phyloP scores from a whole-genome alignment of 2,797 vertebrate genomes.

The Lerista edwardsae region DNA sequence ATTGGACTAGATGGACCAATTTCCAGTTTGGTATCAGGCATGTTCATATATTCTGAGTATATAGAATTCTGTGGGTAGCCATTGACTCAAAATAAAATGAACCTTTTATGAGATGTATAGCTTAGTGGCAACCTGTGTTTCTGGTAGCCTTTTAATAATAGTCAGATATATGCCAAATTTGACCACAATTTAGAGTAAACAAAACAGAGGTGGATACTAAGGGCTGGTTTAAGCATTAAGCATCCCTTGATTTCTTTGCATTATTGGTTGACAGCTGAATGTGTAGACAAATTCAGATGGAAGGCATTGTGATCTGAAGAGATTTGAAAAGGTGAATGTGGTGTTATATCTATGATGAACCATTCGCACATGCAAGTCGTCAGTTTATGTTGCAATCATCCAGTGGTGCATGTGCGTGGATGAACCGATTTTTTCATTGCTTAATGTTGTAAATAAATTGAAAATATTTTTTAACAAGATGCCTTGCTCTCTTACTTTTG shows the following conservation, averaged over 20 bases:
- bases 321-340: background rate
- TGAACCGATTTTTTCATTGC: background rate
- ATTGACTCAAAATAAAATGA: background rate
- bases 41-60: background rate
- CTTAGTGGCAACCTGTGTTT: background rate
- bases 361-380: background rate
- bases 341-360: background rate
- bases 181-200: no score
- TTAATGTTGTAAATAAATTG: background rate
- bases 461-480: conserved; percentile 13
- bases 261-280: background rate
- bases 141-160: background rate
- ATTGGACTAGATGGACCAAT: background rate
- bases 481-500: conserved; percentile 38
- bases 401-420: background rate
- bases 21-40: no score
- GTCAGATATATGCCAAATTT: no score
- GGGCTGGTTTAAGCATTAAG: no score
- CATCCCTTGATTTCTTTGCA: background rate
- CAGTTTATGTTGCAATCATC: background rate
- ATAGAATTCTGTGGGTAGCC: background rate
- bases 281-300: background rate
- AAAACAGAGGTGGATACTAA: no score
- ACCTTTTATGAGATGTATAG: background rate
- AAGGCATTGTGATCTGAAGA: background rate